Evolutionary conservation across 2,113 vertebrate genomes (phyloP), one percentile per base, ranked within the genome.

Genomic region (Vidua chalybeata): DNA sequence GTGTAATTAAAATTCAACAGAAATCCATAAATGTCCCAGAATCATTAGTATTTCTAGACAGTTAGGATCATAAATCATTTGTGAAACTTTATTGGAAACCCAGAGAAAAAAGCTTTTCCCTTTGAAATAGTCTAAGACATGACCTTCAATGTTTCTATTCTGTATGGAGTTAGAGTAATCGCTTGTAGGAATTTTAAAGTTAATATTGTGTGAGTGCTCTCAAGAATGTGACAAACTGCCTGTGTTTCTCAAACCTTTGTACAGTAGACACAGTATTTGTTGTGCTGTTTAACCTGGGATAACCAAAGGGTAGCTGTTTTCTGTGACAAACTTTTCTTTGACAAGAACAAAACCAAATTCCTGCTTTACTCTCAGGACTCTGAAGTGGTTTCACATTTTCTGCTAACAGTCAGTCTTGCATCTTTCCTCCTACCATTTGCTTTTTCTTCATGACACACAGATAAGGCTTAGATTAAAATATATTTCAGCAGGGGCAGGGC

Each of bases 21-120:
- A 88, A 93, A 90, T 94, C 78, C 55, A 88, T 85, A 91, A 55
- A 58, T 88, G 51, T 35, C 63, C 37, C 59, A 31, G 13, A 54
- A 91, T 83, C 89, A 63, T 91, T 93, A 93, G 30, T 85, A 54
- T 45, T 87, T 91, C 71, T 89, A 87, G 81, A 82, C 37, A 66
- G 67, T 61, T 61, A 72, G 81, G 78, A 79, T 76, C 91, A 90
- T 87, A 94, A 95, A 93, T 96, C 62, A 89, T 83, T 94, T 79
- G 49, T 82, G 84, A 95, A 84, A 87, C 28, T 23, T 54, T 80
- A 85, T 55, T 87, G 66, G 75, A 93, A 89, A 69, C 8, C 8
- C 16, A 62, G 23, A 69, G 41, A 79, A 93, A 91, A 96, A 54
- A 74, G 31, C 37, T 91, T 93, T 91, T 87, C 46, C 33, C 30